Evolutionary conservation across 2,113 vertebrate species (phyloP).

Genomic region (Agapornis roseicollis): DNA sequence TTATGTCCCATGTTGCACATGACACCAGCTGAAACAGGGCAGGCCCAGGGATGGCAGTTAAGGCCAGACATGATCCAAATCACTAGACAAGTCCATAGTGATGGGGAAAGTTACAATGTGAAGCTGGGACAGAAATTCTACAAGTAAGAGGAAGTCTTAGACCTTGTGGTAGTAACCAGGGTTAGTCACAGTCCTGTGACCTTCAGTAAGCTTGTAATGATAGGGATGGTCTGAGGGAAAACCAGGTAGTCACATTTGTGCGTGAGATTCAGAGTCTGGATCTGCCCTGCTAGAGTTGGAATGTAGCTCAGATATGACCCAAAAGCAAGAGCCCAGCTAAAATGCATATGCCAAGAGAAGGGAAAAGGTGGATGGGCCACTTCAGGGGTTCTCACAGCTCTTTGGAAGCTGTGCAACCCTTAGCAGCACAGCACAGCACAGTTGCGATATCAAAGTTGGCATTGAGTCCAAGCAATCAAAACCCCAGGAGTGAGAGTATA

Average conservation of each 20-base stretch:
- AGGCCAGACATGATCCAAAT: not conserved
- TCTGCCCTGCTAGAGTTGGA: not conserved
- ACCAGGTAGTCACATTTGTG: not conserved
- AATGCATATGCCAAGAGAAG: not conserved
- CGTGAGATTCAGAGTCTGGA: not conserved
- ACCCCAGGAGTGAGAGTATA: accelerated
- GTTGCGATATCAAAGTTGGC: not conserved
- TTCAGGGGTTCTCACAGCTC: not conserved
- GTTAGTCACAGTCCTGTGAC: not conserved
- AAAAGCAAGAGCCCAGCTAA: not conserved
- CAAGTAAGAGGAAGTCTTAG: not conserved
- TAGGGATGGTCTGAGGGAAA: not conserved
- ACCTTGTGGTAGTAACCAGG: not conserved
- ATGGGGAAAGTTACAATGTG: not conserved
- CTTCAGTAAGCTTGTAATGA: not conserved
- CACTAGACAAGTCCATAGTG: not conserved
- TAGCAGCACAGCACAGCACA: not conserved
- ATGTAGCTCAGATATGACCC: not conserved
- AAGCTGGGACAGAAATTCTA: not conserved
- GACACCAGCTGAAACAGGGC: not conserved
- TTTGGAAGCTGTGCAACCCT: not conserved
- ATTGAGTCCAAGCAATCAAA: not conserved
- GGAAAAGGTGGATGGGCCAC: no score
- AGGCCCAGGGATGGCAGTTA: not conserved
- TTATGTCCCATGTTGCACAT: not conserved